phyloP scores from a whole-genome alignment of 1,140 invertebrate genomes.

The Halictus rubicundus region DNA sequence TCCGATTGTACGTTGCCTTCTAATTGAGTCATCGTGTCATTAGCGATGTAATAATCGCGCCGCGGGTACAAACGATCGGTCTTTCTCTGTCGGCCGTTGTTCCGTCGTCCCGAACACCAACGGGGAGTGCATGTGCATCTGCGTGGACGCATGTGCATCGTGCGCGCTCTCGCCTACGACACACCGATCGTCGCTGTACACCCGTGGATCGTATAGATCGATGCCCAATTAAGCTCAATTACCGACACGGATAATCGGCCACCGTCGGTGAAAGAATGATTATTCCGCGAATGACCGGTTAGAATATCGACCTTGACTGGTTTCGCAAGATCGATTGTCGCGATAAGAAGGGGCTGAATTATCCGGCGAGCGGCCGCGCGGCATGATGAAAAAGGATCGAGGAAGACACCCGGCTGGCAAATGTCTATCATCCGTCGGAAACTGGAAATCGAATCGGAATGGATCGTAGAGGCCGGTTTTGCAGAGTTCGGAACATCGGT shows the following conservation, averaged over 20 bases:
- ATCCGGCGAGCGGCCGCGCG: no score
- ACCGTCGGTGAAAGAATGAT: slow-evolving; percentile 59
- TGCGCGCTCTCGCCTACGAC: no score
- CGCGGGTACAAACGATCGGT: slow-evolving; percentile 10
- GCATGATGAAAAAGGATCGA: neutral
- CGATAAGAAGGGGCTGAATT: slow-evolving; percentile 36
- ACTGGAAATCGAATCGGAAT: no score
- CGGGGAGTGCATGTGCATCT: no score
- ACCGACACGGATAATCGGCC: slow-evolving; percentile 54
- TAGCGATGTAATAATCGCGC: slow-evolving; percentile 50
- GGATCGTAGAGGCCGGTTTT: no score
- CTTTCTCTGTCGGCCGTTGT: neutral
- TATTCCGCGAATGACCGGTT: slow-evolving; percentile 43
- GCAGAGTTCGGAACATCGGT: no score
- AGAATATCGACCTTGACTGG: slow-evolving; percentile 55
- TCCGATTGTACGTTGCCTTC: slow-evolving; percentile 51
- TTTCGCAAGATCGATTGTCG: slow-evolving; percentile 53
- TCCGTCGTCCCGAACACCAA: no score
- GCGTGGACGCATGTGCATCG: no score
- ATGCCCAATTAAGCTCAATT: slow-evolving; percentile 63
- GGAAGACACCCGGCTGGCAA: no score
- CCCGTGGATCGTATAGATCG: slow-evolving; percentile 47
- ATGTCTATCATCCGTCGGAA: no score
- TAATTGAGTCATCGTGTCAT: slow-evolving; percentile 74
- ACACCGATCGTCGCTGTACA: neutral